phyloP scores from a whole-genome alignment of 2,113 vertebrate species.

The Rhizomys pruinosus region DNA sequence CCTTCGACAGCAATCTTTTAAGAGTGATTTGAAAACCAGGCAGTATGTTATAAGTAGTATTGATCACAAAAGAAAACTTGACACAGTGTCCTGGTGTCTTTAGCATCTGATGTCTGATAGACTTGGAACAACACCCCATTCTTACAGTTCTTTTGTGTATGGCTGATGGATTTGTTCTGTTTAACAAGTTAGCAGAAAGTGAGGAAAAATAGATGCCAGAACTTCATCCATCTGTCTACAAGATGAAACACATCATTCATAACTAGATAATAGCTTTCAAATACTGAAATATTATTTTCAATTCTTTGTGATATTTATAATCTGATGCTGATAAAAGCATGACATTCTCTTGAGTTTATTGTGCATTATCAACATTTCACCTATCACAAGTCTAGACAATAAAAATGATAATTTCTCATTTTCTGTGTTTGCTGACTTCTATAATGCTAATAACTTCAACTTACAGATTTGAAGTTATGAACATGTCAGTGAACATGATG shows the following conservation, averaged over 20 bases:
- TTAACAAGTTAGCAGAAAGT: constrained; percentile 46
- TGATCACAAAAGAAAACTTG: constrained; percentile 54
- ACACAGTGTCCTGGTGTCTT: constrained; percentile 4
- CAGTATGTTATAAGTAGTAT: background rate
- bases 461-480: constrained; percentile 37
- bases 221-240: constrained; percentile 14
- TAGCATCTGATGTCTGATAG: constrained; percentile 32
- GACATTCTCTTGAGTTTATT: background rate
- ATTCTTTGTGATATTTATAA: constrained; percentile 24
- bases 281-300: constrained; percentile 43
- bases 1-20: constrained; percentile 52
- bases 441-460: background rate
- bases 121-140: background rate
- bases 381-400: constrained; percentile 46
- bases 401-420: constrained; percentile 45
- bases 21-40: constrained; percentile 8
- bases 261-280: constrained; percentile 16
- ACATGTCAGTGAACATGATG: background rate
- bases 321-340: background rate
- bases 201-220: constrained; percentile 24
- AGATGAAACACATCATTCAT: constrained; percentile 3
- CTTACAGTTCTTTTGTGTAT: background rate
- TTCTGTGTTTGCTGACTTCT: constrained; percentile 28
- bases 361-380: constrained; percentile 20
- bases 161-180: constrained; percentile 4